Evolutionary conservation across 2,113 vertebrate species (phyloP), one percentile per base, ranked within the genome.

Genomic region (Oplegnathus fasciatus): DNA sequence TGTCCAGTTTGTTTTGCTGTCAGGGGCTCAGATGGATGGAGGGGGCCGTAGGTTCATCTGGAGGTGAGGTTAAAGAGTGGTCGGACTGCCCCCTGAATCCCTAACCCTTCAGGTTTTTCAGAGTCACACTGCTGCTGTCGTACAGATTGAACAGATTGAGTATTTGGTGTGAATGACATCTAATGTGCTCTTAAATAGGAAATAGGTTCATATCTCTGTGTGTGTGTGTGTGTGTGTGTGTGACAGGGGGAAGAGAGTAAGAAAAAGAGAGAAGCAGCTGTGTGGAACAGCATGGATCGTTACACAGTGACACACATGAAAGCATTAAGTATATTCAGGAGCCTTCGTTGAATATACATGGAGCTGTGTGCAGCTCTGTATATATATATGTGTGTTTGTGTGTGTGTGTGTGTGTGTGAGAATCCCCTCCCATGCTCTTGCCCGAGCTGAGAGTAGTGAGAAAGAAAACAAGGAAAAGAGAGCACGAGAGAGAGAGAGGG

Each of bases 261-360:
- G 86, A 84, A 68, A 85, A 82, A 86, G 88, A 84, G 89, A 83
- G 88, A 93, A 90, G 91, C 92, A 94, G 93, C 92, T 93, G 92
- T 92, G 93, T 93, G 92, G 92, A 95, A 94, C 92, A 94, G 93
- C 90, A 93, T 94, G 93, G 93, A 94, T 94, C 90, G 92, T 94
- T 95, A 94, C 94, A 95, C 94, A 93, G 92, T 92, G 92, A 91
- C 93, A 94, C 94, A 95, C 93, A 95, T 94, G 93, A 94, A 95
- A 94, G 94, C 92, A 88, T 93, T 92, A 93, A 94, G 92, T 94
- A 90, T 94, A 94, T 95, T 94, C 94, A 92, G 92, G 87, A 94
- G 83, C 74, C 86, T 90, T 93, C 89, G 91, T 93, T 95, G 94
- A 95, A 95, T 94, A 95, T 94, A 95, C 92, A 95, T 94, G 93